A percentile compares a stretch with the other conserved stretches of the same genome.
phyloP scores from a whole-genome alignment of 2,888 invertebrate genomes.

The Anaspis maculata region DNA sequence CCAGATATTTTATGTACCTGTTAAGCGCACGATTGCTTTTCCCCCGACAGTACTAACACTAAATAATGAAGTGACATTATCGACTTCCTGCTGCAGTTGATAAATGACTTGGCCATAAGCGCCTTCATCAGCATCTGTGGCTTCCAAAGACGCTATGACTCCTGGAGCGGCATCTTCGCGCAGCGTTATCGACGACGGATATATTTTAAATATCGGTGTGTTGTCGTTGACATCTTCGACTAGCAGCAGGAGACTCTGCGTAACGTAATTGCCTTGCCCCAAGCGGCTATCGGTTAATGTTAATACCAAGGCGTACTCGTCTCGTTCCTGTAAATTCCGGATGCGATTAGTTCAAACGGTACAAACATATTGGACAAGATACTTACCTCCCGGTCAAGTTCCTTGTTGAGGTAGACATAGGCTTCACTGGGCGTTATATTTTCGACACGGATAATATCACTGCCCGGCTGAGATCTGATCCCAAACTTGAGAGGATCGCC shows the following conservation, averaged over 20 bases:
- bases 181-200: slow-evolving; percentile 72
- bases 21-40: slow-evolving; percentile 72
- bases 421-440: slow-evolving; percentile 75
- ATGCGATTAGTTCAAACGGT: too few relatives aligned
- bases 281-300: slow-evolving; percentile 83
- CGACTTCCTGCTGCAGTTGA: slow-evolving; percentile 72
- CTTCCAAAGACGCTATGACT: slow-evolving; percentile 71
- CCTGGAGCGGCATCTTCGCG: slow-evolving; percentile 72
- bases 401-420: slow-evolving; percentile 77
- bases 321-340: slow-evolving; percentile 57
- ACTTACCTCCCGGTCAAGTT: slow-evolving; percentile 79
- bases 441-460: slow-evolving; percentile 78
- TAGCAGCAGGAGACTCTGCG: slow-evolving; percentile 77
- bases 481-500: slow-evolving; percentile 78
- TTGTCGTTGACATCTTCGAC: slow-evolving; percentile 92
- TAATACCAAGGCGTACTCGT: slow-evolving; percentile 81
- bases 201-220: slow-evolving; percentile 78
- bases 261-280: slow-evolving; percentile 80
- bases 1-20: slow-evolving; percentile 50
- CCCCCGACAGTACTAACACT: slow-evolving; percentile 76
- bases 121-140: slow-evolving; percentile 83
- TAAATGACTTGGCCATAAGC: slow-evolving; percentile 89
- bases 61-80: slow-evolving; percentile 69
- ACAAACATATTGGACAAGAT: not conserved
- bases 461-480: slow-evolving; percentile 68